Base-by-base conservation (phyloP, 2,888 invertebrate species). In the Chironomus tentans region DNA sequence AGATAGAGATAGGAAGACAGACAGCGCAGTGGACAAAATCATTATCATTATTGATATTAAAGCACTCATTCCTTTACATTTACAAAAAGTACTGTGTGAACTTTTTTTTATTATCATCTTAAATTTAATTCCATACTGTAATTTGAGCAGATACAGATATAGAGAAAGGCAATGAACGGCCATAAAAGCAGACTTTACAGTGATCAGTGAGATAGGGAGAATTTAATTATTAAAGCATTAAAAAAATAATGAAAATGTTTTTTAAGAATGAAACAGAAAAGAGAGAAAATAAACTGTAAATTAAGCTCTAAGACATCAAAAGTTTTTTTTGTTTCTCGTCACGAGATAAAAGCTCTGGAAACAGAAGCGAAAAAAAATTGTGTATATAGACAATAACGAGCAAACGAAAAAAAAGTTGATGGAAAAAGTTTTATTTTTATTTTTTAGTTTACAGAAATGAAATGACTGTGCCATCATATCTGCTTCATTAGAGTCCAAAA, bases 101-200 rank as follows among this genome's bases (percentile, higher is more conserved):
- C 15, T 15, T 6, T 15, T 50, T 15, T 18, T 15, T 18, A 6
- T 56, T 50, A 2, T 50, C 4, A 56, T 38, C 38, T 38, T 38
- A 38, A 38, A 10, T 10, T 38, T 38, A 38, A 38, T 38, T 38
- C 10, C 38, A 38, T 38, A 38, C 38, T 38, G 38, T 10, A 28
- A 24, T 24, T 24, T 12, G 50, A 50, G 56, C 56, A 56, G 46
- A 46, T 28, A 68, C 15, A 28, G 46, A 65, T 18, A 65, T 4
- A 65, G 21, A 65, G 22, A n/a, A 46, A 38, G 72, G 48, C 61
- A 73, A 73, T 73, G 18, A 73, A 73, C 61, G 72, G 72, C 70
- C 56, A 71, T 48, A 71, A 38, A 38, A 71, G 71, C 71, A 38
- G 56, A 50, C 56, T 71, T 71, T 71, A 50, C 47, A 47, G 50